A percentile compares a stretch with the other conserved stretches of the same genome.
These are phyloP conservation scores for Datnioides undecimradiatus DNA, from an alignment of 2,113 vertebrate genomes.

Conservation along the genomic window DNA sequence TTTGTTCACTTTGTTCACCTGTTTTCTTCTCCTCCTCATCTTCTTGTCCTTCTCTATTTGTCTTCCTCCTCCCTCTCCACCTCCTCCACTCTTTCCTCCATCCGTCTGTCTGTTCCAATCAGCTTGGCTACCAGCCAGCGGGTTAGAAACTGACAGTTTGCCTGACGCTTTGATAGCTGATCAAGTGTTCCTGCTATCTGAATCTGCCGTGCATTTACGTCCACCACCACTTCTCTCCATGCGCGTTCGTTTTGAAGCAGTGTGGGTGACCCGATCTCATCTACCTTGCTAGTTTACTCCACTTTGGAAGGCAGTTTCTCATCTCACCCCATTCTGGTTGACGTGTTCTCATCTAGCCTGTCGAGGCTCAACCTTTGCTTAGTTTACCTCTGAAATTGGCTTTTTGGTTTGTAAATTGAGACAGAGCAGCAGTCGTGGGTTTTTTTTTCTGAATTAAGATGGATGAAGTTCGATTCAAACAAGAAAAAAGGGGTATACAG, in stretches of 20 bases:
- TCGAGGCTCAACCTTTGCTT: conserved; percentile 37
- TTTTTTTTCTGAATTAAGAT: conserved; percentile 65
- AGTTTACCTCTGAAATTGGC: conserved; percentile 61
- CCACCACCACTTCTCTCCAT: conserved; percentile 25
- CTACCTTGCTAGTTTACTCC: conserved; percentile 60
- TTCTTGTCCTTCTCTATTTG: conserved; percentile 49
- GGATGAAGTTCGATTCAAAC: conserved; percentile 58
- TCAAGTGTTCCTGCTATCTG: conserved; percentile 31
- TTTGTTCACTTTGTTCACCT: conserved; percentile 15
- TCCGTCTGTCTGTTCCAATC: conserved; percentile 64
- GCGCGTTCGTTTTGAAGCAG: conserved; percentile 32
- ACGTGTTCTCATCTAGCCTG: conserved; percentile 49
- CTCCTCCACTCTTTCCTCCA: conserved; percentile 20
- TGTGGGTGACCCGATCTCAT: conserved; percentile 21
- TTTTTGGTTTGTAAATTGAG: conserved; percentile 71
- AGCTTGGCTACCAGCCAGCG: conserved; percentile 1
- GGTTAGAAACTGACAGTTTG: conserved; percentile 56
- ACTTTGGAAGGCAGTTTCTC: conserved; percentile 64
- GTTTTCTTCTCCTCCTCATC: conserved; percentile 43
- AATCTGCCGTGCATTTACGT: conserved; percentile 70
- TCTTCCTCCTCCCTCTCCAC: background rate
- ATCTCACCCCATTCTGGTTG: conserved; percentile 63
- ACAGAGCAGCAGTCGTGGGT: conserved; percentile 15
- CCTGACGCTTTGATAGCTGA: conserved; percentile 40
- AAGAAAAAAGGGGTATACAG: conserved; percentile 2